phyloP scores from a whole-genome alignment of 2,113 vertebrate species.

The Tiliqua scincoides region DNA sequence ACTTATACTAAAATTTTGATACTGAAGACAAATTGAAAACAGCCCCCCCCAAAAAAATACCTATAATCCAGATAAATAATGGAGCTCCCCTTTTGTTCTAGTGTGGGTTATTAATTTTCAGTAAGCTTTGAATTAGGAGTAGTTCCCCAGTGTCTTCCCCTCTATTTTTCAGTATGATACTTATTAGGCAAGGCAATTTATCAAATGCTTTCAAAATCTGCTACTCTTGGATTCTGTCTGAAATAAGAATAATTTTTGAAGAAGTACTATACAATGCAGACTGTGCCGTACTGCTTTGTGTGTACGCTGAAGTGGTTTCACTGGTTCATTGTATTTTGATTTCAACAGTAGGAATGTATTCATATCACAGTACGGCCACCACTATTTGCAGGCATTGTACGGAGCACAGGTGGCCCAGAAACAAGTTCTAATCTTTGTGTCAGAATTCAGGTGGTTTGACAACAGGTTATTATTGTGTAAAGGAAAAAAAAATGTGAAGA shows the following conservation, averaged over 20 bases:
- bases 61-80: conserved; percentile 38
- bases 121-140: conserved; percentile 51
- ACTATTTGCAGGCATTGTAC: not conserved
- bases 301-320: not conserved
- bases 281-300: not conserved
- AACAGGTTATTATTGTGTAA: not conserved
- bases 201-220: conserved; percentile 41
- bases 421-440: not conserved
- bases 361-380: not conserved
- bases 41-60: not conserved
- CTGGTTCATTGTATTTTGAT: conserved; percentile 30
- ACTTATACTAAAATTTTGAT: conserved; percentile 22
- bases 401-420: not conserved
- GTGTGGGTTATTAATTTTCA: conserved; percentile 52
- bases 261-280: conserved; percentile 21
- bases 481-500: not conserved
- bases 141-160: conserved; percentile 39
- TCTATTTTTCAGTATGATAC: conserved; percentile 47
- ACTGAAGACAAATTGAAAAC: conserved; percentile 5
- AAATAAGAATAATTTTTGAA: conserved; percentile 45
- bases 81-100: conserved; percentile 44
- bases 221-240: conserved; percentile 41
- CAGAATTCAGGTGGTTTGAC: not conserved
- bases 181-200: conserved; percentile 47
- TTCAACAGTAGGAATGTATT: not conserved